Evolutionary conservation across 2,888 invertebrate genomes (phyloP).

Genomic region (Julus scandinavius): DNA sequence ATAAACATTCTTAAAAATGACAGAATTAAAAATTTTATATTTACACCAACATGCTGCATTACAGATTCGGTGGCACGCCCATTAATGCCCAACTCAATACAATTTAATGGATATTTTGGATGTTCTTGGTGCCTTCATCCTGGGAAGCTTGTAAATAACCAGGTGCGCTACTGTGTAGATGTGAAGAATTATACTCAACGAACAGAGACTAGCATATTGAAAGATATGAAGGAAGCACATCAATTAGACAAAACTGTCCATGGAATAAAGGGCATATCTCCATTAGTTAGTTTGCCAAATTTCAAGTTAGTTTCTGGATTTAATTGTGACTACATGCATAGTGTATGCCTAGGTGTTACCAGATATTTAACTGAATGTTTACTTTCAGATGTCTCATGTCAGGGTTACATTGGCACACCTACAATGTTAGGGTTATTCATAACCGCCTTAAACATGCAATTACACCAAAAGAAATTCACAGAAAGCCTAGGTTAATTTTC

Average conservation of each 20-base stretch:
- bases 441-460: background rate
- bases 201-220: background rate
- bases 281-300: background rate
- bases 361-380: background rate
- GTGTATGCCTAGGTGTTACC: background rate
- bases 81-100: background rate
- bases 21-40: background rate
- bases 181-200: background rate
- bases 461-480: background rate
- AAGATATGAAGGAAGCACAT: background rate
- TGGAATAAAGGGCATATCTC: background rate
- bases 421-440: background rate
- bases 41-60: background rate
- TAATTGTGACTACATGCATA: slow-evolving; percentile 21
- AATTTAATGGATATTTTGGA: slow-evolving; percentile 49
- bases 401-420: background rate
- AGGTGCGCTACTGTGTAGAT: background rate
- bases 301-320: background rate
- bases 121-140: slow-evolving; percentile 48
- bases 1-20: background rate
- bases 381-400: background rate
- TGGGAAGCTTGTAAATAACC: background rate
- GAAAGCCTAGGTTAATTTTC: background rate
- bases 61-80: slow-evolving; percentile 14
- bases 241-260: background rate